Base-by-base conservation (phyloP, 2,113 vertebrate species). In the Mesitornis unicolor region DNA sequence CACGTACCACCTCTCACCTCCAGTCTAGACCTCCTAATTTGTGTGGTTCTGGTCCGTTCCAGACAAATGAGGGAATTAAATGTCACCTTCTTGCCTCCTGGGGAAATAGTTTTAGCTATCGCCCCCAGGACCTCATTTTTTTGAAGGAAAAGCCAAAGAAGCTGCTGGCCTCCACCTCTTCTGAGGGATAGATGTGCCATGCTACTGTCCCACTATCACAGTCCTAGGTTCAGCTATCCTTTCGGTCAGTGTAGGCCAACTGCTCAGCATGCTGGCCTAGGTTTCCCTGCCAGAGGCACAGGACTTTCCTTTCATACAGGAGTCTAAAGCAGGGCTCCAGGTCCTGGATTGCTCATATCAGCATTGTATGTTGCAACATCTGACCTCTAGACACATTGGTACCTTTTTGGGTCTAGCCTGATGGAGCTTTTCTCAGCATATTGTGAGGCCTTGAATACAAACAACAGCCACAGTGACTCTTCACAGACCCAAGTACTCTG, bases 261-360 rank as follows among this genome's bases (percentile, higher is more conserved):
- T 47, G 40, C 48, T 84, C 19, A 42, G 25, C n/a, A 10, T 17
- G 13, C 33, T 51, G 22, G 22, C 22, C 69, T 12, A 3, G n/a
- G 38, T 78, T 14, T 1, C 10, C 7, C 10, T 1, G 6, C 9
- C 36, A 81, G 45, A 54, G 53, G 8, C 13, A 11, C 1, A 1
- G 42, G 18, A 38, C 22, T 68, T 74, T 13, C 16, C 6, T 6
- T 38, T 14, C 57, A 56, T 20, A 19, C 6, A 16, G 11, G 6
- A 61, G 35, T 53, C 17, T 50, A n/a, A 3, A 0, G 5, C 17
- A 65, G 47, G 24, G 19, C 11, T 87, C n/a, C n/a, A 65, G 28
- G 29, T 9, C 40, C 22, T 35, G 31, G 11, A 42, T 9, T 35
- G 14, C 25, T 89, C 45, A 11, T 36, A 56, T 69, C 35, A 31